phyloP scores from a whole-genome alignment of 2,797 vertebrate genomes.

The Glossophaga mutica region DNA sequence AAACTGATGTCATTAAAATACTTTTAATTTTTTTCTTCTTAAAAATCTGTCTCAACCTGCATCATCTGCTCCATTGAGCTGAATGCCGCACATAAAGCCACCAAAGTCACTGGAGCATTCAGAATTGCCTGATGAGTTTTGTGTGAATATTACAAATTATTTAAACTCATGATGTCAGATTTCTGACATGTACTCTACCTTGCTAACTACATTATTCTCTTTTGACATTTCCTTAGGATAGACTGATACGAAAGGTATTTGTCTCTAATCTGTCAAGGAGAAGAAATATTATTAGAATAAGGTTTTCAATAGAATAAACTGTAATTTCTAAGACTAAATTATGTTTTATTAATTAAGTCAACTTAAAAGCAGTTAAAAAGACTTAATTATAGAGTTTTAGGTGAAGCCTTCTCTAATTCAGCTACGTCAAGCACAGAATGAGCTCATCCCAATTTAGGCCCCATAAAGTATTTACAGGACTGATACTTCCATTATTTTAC shows the following conservation, averaged over 20 bases:
- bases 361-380: slow-evolving; percentile 29
- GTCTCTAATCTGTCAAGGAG: not conserved
- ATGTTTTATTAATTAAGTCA: not conserved
- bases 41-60: not conserved
- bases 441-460: not conserved
- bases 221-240: not conserved
- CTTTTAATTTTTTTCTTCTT: not conserved
- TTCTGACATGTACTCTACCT: slow-evolving; percentile 3
- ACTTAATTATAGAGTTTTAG: not conserved
- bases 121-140: slow-evolving; percentile 24
- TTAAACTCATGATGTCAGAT: slow-evolving; percentile 9
- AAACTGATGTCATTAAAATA: not conserved
- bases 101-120: not conserved
- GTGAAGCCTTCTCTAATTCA: not conserved
- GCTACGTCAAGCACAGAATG: not conserved
- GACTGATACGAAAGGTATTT: slow-evolving; percentile 5
- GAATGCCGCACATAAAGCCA: not conserved
- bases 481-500: slow-evolving; percentile 24
- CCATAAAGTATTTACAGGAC: not conserved
- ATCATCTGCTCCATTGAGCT: not conserved
- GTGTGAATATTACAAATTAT: not conserved
- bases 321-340: slow-evolving; percentile 23
- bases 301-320: not conserved
- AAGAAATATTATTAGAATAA: slow-evolving; percentile 25
- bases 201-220: slow-evolving; percentile 8